Conservation (phyloP, 2,113 vertebrate species). For the Dolichallabes microphthalmus region DNA sequence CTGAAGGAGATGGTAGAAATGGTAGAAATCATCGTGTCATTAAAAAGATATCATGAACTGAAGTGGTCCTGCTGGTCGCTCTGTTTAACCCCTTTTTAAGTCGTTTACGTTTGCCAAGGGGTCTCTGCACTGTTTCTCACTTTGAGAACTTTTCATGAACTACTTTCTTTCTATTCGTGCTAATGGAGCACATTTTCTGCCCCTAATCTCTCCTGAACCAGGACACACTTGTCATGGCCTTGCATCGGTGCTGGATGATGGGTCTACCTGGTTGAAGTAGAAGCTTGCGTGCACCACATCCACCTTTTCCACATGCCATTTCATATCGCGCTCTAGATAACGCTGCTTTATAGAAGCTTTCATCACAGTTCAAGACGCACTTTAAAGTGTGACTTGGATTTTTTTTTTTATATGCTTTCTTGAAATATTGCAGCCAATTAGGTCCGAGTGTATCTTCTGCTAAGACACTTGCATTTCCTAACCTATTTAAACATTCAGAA, state of each 20-base stretch:
- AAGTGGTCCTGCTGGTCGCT: neutral
- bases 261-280: slow-evolving; percentile 32
- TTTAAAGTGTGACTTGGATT: neutral
- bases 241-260: slow-evolving; percentile 49
- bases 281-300: slow-evolving; percentile 11
- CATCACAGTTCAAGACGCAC: neutral
- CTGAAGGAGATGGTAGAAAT: neutral
- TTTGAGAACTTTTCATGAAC: slow-evolving; percentile 49
- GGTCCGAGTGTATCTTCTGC: slow-evolving; percentile 6
- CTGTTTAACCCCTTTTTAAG: neutral
- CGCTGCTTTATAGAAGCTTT: slow-evolving; percentile 19
- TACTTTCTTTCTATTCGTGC: slow-evolving; percentile 16
- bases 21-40: neutral
- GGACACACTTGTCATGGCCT: slow-evolving; percentile 42
- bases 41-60: neutral
- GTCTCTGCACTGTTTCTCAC: slow-evolving; percentile 28
- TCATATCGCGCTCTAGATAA: slow-evolving; percentile 15
- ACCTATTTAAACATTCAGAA: neutral
- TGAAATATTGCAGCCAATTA: neutral
- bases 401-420: no score
- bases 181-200: slow-evolving; percentile 41
- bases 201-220: slow-evolving; percentile 47
- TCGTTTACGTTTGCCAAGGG: slow-evolving; percentile 41
- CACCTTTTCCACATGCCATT: slow-evolving; percentile 1
- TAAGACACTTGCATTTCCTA: slow-evolving; percentile 11